Conservation (phyloP, 2,888 invertebrate species). For the Cryptocheilus praepositus region DNA sequence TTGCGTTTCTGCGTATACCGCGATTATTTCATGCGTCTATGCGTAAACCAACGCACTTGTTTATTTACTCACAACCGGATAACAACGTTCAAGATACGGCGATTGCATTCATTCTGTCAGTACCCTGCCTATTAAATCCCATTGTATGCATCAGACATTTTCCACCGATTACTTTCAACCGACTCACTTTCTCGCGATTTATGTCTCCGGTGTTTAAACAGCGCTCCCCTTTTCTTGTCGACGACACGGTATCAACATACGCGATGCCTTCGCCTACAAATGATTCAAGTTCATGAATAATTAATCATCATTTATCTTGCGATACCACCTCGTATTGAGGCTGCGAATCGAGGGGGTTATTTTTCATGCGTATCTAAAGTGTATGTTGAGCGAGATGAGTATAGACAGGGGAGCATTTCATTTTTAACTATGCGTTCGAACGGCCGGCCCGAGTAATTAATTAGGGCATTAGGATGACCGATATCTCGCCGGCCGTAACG, state of each 20-base stretch:
- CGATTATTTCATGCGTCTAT: constrained; percentile 3
- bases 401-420: too few species aligned
- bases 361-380: too few species aligned
- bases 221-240: background rate
- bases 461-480: too few species aligned
- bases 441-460: too few species aligned
- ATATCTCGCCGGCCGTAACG: too few species aligned
- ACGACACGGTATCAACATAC: too few species aligned
- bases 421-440: too few species aligned
- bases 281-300: too few species aligned
- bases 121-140: constrained; percentile 33
- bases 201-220: constrained; percentile 9
- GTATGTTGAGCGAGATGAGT: too few species aligned
- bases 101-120: constrained; percentile 40
- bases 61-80: constrained; percentile 53
- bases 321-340: too few species aligned
- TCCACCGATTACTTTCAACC: constrained; percentile 35
- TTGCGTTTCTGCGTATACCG: background rate
- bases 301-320: too few species aligned
- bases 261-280: background rate
- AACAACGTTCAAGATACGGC: constrained; percentile 62
- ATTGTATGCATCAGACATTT: constrained; percentile 30
- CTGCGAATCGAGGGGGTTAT: too few species aligned
- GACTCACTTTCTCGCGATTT: constrained; percentile 32
- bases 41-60: constrained; percentile 36